phyloP scores from a whole-genome alignment of 2,113 vertebrate genomes.

The Ceuthmochares aereus region DNA sequence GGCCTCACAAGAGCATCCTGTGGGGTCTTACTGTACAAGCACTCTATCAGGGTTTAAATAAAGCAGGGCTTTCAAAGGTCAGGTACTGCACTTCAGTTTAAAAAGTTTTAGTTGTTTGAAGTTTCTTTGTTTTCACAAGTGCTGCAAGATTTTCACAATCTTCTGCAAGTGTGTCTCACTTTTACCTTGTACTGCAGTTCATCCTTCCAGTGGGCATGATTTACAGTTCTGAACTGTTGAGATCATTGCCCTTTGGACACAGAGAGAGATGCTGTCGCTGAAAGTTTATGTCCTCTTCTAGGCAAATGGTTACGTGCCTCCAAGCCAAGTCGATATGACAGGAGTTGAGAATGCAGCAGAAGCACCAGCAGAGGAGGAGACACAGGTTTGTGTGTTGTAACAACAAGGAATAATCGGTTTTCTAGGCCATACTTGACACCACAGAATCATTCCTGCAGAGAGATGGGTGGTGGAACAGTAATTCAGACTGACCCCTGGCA shows the following conservation, averaged over 20 bases:
- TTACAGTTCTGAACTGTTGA: not conserved
- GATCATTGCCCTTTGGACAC: not conserved
- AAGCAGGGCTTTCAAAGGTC: not conserved
- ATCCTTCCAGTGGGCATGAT: not conserved
- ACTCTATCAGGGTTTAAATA: not conserved
- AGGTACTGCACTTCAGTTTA: not conserved
- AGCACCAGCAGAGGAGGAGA: constrained; percentile 77
- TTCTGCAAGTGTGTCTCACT: not conserved
- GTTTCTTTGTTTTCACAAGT: not conserved
- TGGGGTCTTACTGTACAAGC: not conserved
- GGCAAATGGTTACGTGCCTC: constrained; percentile 72
- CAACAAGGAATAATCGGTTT: not conserved
- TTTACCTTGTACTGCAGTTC: not conserved
- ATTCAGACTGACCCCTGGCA: not conserved
- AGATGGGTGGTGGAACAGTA: not conserved
- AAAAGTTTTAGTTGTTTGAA: not conserved
- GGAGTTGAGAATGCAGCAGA: constrained; percentile 71
- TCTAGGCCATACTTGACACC: not conserved
- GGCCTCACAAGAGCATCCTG: not conserved
- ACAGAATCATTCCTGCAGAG: not conserved
- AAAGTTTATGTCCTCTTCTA: constrained; percentile 45
- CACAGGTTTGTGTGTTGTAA: constrained; percentile 74
- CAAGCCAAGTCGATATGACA: constrained; percentile 57
- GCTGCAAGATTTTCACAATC: not conserved
- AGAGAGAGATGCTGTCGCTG: not conserved